Conservation (phyloP, 2,797 vertebrate genomes). For the Lacerta agilis region DNA sequence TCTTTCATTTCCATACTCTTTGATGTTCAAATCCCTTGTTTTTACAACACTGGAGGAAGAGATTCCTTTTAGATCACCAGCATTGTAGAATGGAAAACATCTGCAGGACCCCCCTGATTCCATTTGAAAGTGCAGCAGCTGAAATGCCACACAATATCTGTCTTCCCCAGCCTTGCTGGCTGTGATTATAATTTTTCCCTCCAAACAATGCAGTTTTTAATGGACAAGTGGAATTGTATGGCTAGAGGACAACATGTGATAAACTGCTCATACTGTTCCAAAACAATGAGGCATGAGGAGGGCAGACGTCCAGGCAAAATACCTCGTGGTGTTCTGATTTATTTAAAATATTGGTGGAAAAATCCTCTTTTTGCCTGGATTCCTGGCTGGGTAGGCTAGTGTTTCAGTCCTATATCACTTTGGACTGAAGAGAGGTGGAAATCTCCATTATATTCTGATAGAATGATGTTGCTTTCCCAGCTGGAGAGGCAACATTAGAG, state of each 20-base stretch:
- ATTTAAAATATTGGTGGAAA: conserved; percentile 6
- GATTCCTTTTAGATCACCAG: background rate
- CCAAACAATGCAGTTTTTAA: conserved; percentile 30
- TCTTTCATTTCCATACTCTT: background rate
- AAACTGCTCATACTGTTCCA: conserved; percentile 24
- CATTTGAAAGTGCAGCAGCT: background rate
- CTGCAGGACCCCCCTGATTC: background rate
- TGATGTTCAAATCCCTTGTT: background rate
- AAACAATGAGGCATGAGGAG: conserved; percentile 31
- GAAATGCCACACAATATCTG: conserved; percentile 23
- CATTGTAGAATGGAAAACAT: conserved; percentile 17
- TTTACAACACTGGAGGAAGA: background rate
- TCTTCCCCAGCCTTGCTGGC: conserved; percentile 11
- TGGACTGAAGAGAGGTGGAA: background rate
- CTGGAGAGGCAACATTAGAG: conserved; percentile 7
- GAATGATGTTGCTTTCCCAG: conserved; percentile 25
- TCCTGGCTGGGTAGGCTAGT: background rate
- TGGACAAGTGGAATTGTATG: conserved; percentile 21
- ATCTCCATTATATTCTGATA: background rate
- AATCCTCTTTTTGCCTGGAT: conserved; percentile 10
- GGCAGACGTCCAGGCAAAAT: conserved; percentile 32
- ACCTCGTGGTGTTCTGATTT: conserved; percentile 15
- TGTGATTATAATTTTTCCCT: background rate
- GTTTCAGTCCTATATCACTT: conserved; percentile 13
- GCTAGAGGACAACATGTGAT: conserved; percentile 18